A percentile compares a stretch with the other conserved stretches of the same genome.
Conservation (phyloP, 2,888 invertebrate species). For the Metallyticus violacea region DNA sequence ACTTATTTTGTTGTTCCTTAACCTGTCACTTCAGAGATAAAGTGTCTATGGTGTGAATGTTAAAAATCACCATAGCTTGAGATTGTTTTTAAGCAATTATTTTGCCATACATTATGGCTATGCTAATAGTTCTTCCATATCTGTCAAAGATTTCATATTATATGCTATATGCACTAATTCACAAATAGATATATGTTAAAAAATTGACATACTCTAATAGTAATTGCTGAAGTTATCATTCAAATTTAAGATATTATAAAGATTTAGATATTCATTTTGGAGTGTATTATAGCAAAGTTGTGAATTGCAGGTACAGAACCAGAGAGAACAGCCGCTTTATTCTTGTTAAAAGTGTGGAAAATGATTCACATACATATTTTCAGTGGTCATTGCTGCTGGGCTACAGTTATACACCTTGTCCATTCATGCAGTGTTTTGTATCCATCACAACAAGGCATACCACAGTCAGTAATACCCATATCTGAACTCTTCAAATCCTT, state of each 20-base stretch:
- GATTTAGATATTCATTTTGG: background rate
- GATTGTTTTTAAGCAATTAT: background rate
- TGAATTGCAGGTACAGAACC: background rate
- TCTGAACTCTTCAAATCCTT: too few relatives aligned
- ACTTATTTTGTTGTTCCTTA: background rate
- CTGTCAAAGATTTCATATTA: background rate
- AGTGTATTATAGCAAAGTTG: background rate
- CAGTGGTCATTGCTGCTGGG: too few relatives aligned
- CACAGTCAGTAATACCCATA: too few relatives aligned
- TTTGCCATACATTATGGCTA: background rate
- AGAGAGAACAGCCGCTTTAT: too few relatives aligned
- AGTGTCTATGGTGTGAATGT: background rate
- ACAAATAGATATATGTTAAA: background rate
- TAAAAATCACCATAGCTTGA: background rate
- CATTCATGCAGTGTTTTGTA: too few relatives aligned
- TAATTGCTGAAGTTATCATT: background rate
- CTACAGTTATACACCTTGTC: too few relatives aligned
- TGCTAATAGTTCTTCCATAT: background rate
- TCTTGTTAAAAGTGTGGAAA: too few relatives aligned
- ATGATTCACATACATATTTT: too few relatives aligned
- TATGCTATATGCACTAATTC: background rate
- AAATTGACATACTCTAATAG: too few relatives aligned
- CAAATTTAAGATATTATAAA: background rate
- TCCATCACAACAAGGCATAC: too few relatives aligned
- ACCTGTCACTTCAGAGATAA: background rate